Percentiles rank a stretch among this genome's conserved stretches.
Evolutionary conservation across 2,888 invertebrate genomes (phyloP).

Genomic region (Calameuta pallipes): DNA sequence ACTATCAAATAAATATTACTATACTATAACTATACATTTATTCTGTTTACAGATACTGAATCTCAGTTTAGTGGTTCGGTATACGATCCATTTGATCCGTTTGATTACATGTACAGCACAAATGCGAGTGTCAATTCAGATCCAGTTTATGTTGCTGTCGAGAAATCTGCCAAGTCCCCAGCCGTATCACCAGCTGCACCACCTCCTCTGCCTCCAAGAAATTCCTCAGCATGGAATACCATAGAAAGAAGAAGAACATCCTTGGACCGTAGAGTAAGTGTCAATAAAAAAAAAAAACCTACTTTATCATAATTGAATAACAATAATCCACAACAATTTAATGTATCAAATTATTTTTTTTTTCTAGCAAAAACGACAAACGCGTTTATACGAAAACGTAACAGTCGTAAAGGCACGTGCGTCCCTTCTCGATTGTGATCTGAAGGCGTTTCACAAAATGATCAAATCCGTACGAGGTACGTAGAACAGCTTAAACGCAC

Average conservation of each 20-base stretch:
- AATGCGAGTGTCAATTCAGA: conserved; percentile 73
- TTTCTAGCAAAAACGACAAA: conserved; percentile 69
- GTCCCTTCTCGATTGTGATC: conserved; percentile 79
- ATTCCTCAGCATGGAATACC: conserved; percentile 68
- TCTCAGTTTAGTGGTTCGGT: conserved; percentile 75
- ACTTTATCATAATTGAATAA: not conserved
- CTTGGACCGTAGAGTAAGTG: conserved; percentile 60
- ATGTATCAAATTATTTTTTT: conserved; percentile 18
- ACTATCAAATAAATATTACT: not conserved
- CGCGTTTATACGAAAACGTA: conserved; percentile 79
- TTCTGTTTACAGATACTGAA: conserved; percentile 56
- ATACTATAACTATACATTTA: not conserved
- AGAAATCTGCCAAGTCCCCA: conserved; percentile 70
- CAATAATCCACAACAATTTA: not conserved
- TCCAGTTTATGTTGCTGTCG: conserved; percentile 78
- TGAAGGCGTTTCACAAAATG: conserved; percentile 86
- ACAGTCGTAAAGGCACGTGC: conserved; percentile 72
- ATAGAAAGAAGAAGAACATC: conserved; percentile 67
- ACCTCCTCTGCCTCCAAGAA: conserved; percentile 74
- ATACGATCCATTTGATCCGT: conserved; percentile 83
- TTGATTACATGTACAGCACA: conserved; percentile 79
- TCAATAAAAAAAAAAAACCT: not conserved
- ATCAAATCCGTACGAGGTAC: conserved; percentile 82
- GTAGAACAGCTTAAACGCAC: conserved; percentile 47
- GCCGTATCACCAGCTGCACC: conserved; percentile 68